Evolutionary conservation across 1,140 invertebrate species (phyloP).

Genomic region (Drosophila ercepeae): DNA sequence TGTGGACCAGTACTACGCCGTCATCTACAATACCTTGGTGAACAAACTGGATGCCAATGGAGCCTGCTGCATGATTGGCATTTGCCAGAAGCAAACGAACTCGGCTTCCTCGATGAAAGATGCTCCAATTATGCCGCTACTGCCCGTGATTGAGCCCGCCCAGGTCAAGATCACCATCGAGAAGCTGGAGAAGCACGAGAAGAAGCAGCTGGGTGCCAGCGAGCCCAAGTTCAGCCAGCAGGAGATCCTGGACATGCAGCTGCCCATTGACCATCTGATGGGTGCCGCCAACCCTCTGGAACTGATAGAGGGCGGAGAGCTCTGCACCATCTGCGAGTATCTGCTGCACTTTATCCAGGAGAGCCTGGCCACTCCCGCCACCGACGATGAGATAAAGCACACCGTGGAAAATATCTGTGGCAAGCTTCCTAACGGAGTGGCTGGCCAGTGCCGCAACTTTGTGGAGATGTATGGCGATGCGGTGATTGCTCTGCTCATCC

Average conservation of each 20-base stretch:
- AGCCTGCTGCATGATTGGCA: slow-evolving; percentile 88
- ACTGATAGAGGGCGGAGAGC: slow-evolving; percentile 85
- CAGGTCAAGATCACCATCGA: slow-evolving; percentile 76
- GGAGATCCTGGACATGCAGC: slow-evolving; percentile 82
- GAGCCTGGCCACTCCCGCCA: slow-evolving; percentile 87
- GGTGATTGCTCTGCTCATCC: slow-evolving; percentile 90
- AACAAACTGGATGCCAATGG: slow-evolving; percentile 88
- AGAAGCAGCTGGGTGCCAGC: slow-evolving; percentile 58
- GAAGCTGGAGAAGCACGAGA: slow-evolving; percentile 34
- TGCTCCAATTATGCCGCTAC: slow-evolving; percentile 71
- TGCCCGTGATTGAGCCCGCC: slow-evolving; percentile 68
- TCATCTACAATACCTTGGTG: slow-evolving; percentile 89
- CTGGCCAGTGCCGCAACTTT: slow-evolving; percentile 89
- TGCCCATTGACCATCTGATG: slow-evolving; percentile 88
- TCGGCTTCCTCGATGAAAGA: slow-evolving; percentile 10
- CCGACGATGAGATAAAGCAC: slow-evolving; percentile 87
- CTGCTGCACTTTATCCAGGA: slow-evolving; percentile 91
- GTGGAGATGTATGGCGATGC: slow-evolving; percentile 90
- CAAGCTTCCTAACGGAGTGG: slow-evolving; percentile 87
- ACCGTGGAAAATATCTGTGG: slow-evolving; percentile 88
- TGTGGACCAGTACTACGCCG: slow-evolving; percentile 90
- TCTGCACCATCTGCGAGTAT: slow-evolving; percentile 93
- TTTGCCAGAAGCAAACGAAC: slow-evolving; percentile 89
- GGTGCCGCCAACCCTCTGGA: slow-evolving; percentile 79
- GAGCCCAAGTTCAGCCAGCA: slow-evolving; percentile 75